Conservation (phyloP, 2,888 invertebrate genomes). For the Caradrina clavipalpis region DNA sequence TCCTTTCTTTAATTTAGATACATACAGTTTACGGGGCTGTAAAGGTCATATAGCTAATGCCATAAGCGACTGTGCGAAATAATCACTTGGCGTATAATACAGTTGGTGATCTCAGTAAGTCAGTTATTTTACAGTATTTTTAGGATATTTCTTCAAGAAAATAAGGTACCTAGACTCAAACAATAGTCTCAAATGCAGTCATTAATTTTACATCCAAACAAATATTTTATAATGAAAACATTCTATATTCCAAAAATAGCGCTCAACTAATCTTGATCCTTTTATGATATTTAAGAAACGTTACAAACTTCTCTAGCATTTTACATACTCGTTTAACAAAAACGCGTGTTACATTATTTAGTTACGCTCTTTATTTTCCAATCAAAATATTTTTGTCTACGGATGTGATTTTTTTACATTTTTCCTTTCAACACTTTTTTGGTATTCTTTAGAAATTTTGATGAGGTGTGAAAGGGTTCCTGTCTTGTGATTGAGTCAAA, state of each 20-base stretch:
- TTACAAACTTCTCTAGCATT: constrained; percentile 36
- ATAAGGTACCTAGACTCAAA: too few relatives aligned
- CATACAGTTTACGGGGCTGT: too few relatives aligned
- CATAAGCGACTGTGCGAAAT: too few relatives aligned
- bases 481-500: constrained; percentile 83
- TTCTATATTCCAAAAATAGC: not conserved
- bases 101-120: too few relatives aligned
- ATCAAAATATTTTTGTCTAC: constrained; percentile 87
- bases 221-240: too few relatives aligned
- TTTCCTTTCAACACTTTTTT: constrained; percentile 76
- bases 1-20: too few relatives aligned
- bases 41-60: too few relatives aligned
- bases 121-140: too few relatives aligned
- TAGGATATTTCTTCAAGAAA: too few relatives aligned
- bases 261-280: constrained; percentile 54
- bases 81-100: too few relatives aligned
- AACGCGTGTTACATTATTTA: constrained; percentile 77
- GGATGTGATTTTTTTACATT: constrained; percentile 79
- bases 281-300: constrained; percentile 11
- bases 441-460: constrained; percentile 80
- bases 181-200: too few relatives aligned
- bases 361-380: constrained; percentile 88
- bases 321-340: constrained; percentile 65
- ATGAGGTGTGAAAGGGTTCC: constrained; percentile 88
- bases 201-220: too few relatives aligned